Percentiles rank a stretch among this genome's conserved stretches.
These are phyloP conservation scores for Chrysochloris asiatica DNA, from an alignment of 2,113 vertebrate species.

Conservation along the genomic window DNA sequence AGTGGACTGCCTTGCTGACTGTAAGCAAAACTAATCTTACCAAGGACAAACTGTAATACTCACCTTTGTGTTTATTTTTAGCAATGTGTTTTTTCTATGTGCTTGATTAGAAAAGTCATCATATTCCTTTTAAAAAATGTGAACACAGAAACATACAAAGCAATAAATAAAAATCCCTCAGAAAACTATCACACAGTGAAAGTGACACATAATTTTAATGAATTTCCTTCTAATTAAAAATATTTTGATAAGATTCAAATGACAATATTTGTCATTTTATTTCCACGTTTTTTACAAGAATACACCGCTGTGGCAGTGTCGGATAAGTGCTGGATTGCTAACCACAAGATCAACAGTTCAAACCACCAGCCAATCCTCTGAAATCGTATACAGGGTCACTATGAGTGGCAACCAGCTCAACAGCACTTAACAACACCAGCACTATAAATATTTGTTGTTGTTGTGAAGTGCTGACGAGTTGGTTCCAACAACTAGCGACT, in stretches of 20 bases:
- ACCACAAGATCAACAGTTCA: too few species aligned
- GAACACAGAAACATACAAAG: neutral
- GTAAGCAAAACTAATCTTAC: constrained; percentile 78
- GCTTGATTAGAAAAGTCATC: neutral
- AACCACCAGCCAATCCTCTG: too few species aligned
- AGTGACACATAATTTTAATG: neutral
- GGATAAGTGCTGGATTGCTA: too few species aligned
- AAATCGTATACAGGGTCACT: too few species aligned
- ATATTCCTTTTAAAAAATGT: constrained; percentile 3
- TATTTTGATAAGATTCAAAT: constrained; percentile 15
- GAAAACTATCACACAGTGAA: neutral
- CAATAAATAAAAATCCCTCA: neutral
- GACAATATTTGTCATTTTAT: neutral
- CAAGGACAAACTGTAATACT: constrained; percentile 56
- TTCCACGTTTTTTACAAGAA: neutral
- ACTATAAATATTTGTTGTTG: too few species aligned
- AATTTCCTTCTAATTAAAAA: neutral
- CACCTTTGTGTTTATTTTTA: constrained; percentile 60
- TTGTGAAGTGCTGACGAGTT: too few species aligned
- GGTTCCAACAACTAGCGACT: too few species aligned
- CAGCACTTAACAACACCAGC: too few species aligned
- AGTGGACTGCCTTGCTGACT: constrained; percentile 55
- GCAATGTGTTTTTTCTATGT: neutral
- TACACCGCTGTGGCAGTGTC: neutral
- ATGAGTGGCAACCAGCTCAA: too few species aligned